phyloP scores from a whole-genome alignment of 2,113 vertebrate genomes.

The Willisornis vidua region DNA sequence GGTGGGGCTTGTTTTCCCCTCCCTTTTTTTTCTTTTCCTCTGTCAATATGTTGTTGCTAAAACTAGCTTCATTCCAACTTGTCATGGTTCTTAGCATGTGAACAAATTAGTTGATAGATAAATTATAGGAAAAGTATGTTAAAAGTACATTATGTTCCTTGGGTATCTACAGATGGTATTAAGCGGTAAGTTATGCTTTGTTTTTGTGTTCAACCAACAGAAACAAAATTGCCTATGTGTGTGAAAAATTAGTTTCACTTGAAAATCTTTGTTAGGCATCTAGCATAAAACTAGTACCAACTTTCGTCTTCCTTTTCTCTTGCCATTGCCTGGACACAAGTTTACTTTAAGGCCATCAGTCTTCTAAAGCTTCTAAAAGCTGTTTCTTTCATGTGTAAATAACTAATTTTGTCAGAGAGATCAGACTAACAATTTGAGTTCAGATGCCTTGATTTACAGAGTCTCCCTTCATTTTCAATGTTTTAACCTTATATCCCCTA shows the following conservation, averaged over 20 bases:
- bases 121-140: not conserved
- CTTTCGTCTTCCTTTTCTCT: conserved; percentile 10
- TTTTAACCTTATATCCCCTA: conserved; percentile 37
- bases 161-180: not conserved
- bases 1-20: not conserved
- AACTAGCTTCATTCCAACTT: not conserved
- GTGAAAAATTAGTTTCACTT: conserved; percentile 1
- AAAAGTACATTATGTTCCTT: not conserved
- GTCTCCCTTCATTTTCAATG: conserved; percentile 31
- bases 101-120: not conserved
- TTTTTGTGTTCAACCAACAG: not conserved
- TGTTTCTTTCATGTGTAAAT: conserved; percentile 31
- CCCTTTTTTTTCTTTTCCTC: not conserved
- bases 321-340: not conserved
- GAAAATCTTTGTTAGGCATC: not conserved
- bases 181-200: not conserved
- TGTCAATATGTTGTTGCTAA: not conserved
- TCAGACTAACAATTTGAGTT: conserved; percentile 17
- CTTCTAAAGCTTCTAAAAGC: conserved; percentile 18
- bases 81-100: not conserved
- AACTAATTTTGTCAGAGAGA: conserved; percentile 30
- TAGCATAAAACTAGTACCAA: not conserved
- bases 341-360: not conserved
- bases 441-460: conserved; percentile 32
- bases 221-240: not conserved